These are phyloP conservation scores for Amphipoea oculea DNA, from an alignment of 2,888 invertebrate species.

Conservation along the genomic window DNA sequence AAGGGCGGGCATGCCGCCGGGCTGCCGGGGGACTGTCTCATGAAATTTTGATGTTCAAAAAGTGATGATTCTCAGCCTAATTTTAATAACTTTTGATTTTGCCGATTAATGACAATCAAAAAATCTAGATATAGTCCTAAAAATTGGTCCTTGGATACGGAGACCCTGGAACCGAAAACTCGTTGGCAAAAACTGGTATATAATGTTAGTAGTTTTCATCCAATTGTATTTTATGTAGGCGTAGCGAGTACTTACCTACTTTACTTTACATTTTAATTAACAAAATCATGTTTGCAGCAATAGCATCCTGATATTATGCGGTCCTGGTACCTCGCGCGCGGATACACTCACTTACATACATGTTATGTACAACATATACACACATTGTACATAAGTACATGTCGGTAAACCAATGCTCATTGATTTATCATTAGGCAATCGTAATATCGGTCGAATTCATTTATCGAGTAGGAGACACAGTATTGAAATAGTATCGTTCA, in stretches of 20 bases:
- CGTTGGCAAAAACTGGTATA: neutral
- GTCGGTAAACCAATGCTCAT: constrained; percentile 8
- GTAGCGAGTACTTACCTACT: neutral
- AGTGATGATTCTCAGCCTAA: neutral
- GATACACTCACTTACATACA: constrained; percentile 19
- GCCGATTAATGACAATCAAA: neutral
- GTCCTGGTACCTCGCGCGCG: constrained; percentile 31
- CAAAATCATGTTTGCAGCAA: constrained; percentile 18
- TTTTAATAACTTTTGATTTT: neutral
- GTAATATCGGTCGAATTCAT: constrained; percentile 33
- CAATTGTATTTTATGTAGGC: neutral
- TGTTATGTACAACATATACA: neutral
- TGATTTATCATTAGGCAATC: constrained; percentile 38
- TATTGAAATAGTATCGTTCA: neutral
- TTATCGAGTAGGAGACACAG: neutral
- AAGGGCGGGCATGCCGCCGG: neutral
- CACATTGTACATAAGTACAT: neutral
- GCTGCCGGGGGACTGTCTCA: neutral
- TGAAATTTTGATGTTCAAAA: neutral
- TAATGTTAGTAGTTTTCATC: neutral
- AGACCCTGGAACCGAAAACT: neutral
- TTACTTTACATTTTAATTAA: constrained; percentile 9
- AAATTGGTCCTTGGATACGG: neutral
- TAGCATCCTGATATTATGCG: constrained; percentile 41
- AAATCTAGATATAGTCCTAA: neutral